phyloP scores from a whole-genome alignment of 2,888 invertebrate genomes.

The Dilophus febrilis region DNA sequence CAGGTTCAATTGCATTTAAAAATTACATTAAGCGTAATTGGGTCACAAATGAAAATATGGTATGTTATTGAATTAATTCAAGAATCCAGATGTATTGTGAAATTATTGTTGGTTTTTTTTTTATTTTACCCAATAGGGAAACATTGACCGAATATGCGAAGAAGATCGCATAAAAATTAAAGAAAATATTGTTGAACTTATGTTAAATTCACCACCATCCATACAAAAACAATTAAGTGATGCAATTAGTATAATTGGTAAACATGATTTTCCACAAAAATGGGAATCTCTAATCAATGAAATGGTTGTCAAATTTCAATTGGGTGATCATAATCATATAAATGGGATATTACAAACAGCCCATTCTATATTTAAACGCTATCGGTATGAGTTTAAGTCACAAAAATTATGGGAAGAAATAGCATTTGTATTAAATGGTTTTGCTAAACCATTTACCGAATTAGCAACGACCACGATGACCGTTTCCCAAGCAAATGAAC shows the following conservation, averaged over 20 bases:
- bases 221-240: slow-evolving; percentile 91
- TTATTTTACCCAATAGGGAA: no score
- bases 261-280: slow-evolving; percentile 88
- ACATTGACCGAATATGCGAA: slow-evolving; percentile 62
- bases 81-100: no score
- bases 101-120: no score
- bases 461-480: slow-evolving; percentile 80
- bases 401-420: slow-evolving; percentile 93
- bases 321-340: slow-evolving; percentile 84
- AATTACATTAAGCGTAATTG: slow-evolving; percentile 95
- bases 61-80: no score
- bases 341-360: slow-evolving; percentile 90
- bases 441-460: slow-evolving; percentile 87
- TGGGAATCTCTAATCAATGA: slow-evolving; percentile 89
- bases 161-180: slow-evolving; percentile 70
- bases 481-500: slow-evolving; percentile 56
- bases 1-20: slow-evolving; percentile 89
- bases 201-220: slow-evolving; percentile 79
- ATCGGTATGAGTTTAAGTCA: slow-evolving; percentile 90
- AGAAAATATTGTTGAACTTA: slow-evolving; percentile 70
- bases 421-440: slow-evolving; percentile 82
- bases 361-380: slow-evolving; percentile 90
- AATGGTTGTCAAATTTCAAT: slow-evolving; percentile 82
- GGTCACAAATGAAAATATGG: slow-evolving; percentile 47
- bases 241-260: slow-evolving; percentile 91